Conservation (phyloP, 2,888 invertebrate species). For the Eupithecia insigniata region DNA sequence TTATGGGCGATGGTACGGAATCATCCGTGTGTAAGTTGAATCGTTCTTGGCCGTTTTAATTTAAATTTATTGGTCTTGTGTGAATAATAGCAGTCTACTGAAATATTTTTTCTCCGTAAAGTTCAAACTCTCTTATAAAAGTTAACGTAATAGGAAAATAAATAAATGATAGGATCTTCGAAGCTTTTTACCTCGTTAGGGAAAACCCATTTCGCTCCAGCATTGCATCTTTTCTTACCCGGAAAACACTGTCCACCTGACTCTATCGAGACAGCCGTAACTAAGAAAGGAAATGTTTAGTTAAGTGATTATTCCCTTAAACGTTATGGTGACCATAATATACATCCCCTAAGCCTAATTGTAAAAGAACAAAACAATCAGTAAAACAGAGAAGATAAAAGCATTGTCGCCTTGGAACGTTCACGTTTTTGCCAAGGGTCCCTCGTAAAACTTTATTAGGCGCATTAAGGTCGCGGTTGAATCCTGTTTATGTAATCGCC, state of each 20-base stretch:
- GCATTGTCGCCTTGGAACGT: constrained; percentile 82
- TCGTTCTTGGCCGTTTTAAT: too few relatives aligned
- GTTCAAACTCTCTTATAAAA: not conserved
- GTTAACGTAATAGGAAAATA: not conserved
- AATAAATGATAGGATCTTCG: not conserved
- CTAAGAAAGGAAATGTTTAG: constrained; percentile 1
- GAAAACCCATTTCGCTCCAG: not conserved
- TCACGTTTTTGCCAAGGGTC: constrained; percentile 82
- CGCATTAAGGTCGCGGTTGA: constrained; percentile 84
- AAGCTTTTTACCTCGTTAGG: not conserved
- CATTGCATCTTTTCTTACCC: not conserved
- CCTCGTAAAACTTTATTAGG: constrained; percentile 83
- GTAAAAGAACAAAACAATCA: constrained; percentile 76
- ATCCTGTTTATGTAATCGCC: constrained; percentile 84
- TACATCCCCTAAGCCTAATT: constrained; percentile 65
- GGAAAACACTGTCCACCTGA: constrained; percentile 16
- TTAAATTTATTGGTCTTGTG: too few relatives aligned
- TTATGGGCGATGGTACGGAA: too few relatives aligned
- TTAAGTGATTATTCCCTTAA: constrained; percentile 31
- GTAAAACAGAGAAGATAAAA: constrained; percentile 82
- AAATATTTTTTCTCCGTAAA: not conserved
- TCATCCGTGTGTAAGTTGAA: too few relatives aligned
- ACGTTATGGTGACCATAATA: constrained; percentile 44
- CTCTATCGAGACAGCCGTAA: not conserved
- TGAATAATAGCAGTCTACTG: too few relatives aligned